These are phyloP conservation scores for Kradibia gibbosae DNA, from an alignment of 1,140 invertebrate species.

Conservation along the genomic window DNA sequence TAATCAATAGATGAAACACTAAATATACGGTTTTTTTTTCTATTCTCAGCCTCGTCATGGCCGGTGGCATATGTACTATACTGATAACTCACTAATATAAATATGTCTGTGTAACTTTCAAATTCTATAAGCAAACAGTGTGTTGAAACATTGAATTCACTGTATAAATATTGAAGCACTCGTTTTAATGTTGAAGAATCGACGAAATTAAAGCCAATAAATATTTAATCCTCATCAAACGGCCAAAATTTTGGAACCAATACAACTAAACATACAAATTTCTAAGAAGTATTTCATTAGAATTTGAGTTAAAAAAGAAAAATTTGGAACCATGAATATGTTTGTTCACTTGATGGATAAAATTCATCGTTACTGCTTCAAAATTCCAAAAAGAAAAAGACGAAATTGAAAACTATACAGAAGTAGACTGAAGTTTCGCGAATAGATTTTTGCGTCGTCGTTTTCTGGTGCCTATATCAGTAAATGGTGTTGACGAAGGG, in stretches of 20 bases:
- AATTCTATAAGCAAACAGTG: constrained; percentile 1
- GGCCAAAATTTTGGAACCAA: not conserved
- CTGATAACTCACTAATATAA: not conserved
- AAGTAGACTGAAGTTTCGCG: constrained; percentile 4
- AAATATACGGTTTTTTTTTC: no score
- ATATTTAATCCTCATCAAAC: constrained; percentile 32
- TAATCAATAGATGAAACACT: no score
- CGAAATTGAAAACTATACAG: not conserved
- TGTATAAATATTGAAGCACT: not conserved
- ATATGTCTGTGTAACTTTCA: not conserved
- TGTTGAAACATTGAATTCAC: not conserved
- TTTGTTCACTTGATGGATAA: constrained; percentile 16
- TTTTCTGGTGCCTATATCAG: not conserved
- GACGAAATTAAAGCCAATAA: not conserved
- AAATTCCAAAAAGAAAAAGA: constrained; percentile 33
- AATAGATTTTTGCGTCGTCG: constrained; percentile 28
- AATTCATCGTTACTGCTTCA: not conserved
- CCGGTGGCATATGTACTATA: no score
- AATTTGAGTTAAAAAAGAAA: constrained; percentile 2
- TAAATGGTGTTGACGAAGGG: not conserved
- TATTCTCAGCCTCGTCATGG: no score
- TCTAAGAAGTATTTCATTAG: constrained; percentile 19
- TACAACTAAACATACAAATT: not conserved
- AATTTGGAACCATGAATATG: constrained; percentile 35
- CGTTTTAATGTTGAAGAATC: not conserved